Evolutionary conservation across 2,797 vertebrate species (phyloP), one percentile per base, ranked within the genome.

Genomic region (Scyliorhinus canicula): DNA sequence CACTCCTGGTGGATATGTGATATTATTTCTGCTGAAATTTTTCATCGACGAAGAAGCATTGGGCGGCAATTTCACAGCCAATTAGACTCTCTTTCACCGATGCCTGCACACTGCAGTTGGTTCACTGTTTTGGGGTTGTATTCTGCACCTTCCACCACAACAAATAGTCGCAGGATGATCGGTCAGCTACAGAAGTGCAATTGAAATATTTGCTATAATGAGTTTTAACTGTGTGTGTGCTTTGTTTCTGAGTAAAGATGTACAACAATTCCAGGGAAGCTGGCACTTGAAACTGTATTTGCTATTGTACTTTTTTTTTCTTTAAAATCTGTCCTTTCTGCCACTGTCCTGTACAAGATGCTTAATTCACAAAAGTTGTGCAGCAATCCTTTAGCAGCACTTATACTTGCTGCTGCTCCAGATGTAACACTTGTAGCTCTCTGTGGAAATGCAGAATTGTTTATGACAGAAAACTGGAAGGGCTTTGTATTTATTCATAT

Each of bases 391-490:
- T 60, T 35, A n/a, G 21, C n/a, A 65, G 26, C 11, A 11, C 40
- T 91, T 65, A 26, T 6, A 82, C 40, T 65, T 90, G 86, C 35
- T 60, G 35, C 55, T 40, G n/a, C n/a, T n/a, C 14, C n/a, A 28
- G 35, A 26, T 90, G 86, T 55, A 19, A 60, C 35, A 90, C n/a
- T 90, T 90, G 86, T 55, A 55, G 24, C 28, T 86, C 9, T 19
- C 55, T 52, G 24, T 88, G 85, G 85, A 88, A 88, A 88, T 60
- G 55, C 35, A 57, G 55, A 88, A 88, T 60, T n/a, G 85, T 88
- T 88, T 28, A 57, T 19, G 31, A 6, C 16, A n/a, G 35, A 57
- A 88, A 60, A 60, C 52, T 60, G 85, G 60, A 91, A 44, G n/a
- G 52, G 1, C 4, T 55, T 88, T 60, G 85, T 57, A 57, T 57